Evolutionary conservation across 1,140 invertebrate genomes (phyloP).

Genomic region (Pachyrhynchus sulphureomaculatus): DNA sequence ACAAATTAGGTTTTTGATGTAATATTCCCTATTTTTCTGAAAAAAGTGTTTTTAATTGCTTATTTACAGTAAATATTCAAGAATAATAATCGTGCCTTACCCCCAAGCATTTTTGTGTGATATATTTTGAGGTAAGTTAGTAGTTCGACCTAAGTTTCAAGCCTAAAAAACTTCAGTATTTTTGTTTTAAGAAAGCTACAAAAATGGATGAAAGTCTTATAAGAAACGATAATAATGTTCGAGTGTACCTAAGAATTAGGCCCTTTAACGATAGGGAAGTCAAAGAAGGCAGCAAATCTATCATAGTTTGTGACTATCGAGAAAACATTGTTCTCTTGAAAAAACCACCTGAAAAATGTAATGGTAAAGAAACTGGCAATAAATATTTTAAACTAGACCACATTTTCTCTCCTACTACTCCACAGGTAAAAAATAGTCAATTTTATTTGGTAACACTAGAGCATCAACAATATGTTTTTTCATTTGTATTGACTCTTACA

Average conservation of each 20-base stretch:
- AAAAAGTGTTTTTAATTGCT: no score
- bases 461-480: not conserved
- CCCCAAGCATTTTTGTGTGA: no score
- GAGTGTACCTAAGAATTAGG: slow-evolving; percentile 85
- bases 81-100: no score
- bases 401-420: slow-evolving; percentile 83
- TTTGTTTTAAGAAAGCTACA: not conserved
- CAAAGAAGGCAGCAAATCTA: slow-evolving; percentile 64
- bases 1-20: no score
- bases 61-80: no score
- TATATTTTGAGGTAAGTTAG: no score
- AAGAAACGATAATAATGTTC: slow-evolving; percentile 61
- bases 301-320: slow-evolving; percentile 73
- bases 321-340: slow-evolving; percentile 74
- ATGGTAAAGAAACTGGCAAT: slow-evolving; percentile 55
- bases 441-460: not conserved
- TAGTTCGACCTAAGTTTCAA: no score
- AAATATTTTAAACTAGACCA: slow-evolving; percentile 91
- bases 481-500: not conserved
- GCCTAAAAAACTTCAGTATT: not conserved
- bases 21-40: no score
- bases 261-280: slow-evolving; percentile 83
- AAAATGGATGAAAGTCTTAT: slow-evolving; percentile 2
- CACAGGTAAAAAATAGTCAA: slow-evolving; percentile 63
- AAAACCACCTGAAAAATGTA: slow-evolving; percentile 60